Base-by-base conservation (phyloP, 2,113 vertebrate species). In the Stigmatopora argus region DNA sequence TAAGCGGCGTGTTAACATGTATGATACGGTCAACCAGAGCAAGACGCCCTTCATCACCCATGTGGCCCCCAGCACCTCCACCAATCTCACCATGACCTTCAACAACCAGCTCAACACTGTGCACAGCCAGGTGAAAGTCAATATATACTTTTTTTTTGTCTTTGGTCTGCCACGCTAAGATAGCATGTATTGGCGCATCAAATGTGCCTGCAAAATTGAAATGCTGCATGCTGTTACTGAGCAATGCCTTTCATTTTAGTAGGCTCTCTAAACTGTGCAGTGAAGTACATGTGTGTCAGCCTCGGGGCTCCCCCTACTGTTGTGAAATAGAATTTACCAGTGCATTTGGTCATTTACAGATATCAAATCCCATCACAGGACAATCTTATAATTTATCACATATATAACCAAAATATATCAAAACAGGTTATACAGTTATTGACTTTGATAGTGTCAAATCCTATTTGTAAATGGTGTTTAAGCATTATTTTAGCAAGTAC, bases 11-110 rank as follows among this genome's bases (percentile, higher is more conserved):
- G 92, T 97, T 81, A 98, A 96, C 80, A 94, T 97, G 94, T 99
- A 99, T 31, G 97, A 99, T 87, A 93, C 95, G 0, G 95, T 98
- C 88, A 99, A 96, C 90, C 97, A 98, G 93, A 98, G 97, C 94
- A 99, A 99, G 90, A 99, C 97, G 0, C 97, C 96, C 51, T 98
- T 99, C 87, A 98, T 99, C 89, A 94, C 96, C 35, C 97, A 99
- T 0, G 94, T 99, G 85, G 96, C 96, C 88, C 95, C 97, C 70
- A 99, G 93, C 90, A 98, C 97, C 41, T 98, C 96, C 11, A 98
- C 93, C 87, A 99, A 98, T 90, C 89, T 98, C 91, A 98, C 97
- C 89, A 99, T 99, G 97, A 98, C 95, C 83, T 99, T 99, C 89
- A 99, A 95, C 91, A 98, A 94, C 93, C 97, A 99, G 92, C 94